Evolutionary conservation across 2,888 invertebrate species (phyloP).

Genomic region (Stictocephala bisonia): DNA sequence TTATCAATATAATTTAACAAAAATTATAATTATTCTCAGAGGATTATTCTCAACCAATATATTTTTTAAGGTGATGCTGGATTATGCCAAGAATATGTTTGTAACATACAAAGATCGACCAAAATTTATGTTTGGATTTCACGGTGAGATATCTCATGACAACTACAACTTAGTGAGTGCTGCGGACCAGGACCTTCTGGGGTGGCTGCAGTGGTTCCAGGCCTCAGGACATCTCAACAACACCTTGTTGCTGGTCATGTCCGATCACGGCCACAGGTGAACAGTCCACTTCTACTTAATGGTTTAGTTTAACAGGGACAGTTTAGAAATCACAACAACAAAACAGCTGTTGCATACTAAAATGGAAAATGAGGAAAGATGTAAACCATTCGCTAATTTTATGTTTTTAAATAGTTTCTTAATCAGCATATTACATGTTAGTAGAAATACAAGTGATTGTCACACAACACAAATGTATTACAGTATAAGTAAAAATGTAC

Average conservation of each 20-base stretch:
- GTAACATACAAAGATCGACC: slow-evolving; percentile 75
- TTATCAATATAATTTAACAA: no score
- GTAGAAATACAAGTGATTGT: no score
- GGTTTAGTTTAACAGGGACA: no score
- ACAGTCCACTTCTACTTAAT: no score
- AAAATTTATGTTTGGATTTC: slow-evolving; percentile 88
- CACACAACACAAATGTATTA: no score
- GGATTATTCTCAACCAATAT: slow-evolving; percentile 12
- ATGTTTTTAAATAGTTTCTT: no score
- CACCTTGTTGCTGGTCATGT: slow-evolving; percentile 88
- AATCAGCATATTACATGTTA: no score
- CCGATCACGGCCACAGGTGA: slow-evolving; percentile 91
- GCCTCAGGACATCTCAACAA: slow-evolving; percentile 75
- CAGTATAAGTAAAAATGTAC: no score
- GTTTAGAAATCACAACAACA: no score
- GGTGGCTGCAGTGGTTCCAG: slow-evolving; percentile 74
- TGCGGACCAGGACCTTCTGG: slow-evolving; percentile 78
- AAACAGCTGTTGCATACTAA: background rate
- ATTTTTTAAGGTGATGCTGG: slow-evolving; percentile 65
- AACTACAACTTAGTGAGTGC: slow-evolving; percentile 82
- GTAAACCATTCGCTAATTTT: no score
- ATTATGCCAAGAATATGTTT: slow-evolving; percentile 69
- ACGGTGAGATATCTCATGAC: slow-evolving; percentile 89
- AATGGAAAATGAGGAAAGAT: background rate
- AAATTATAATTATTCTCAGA: no score